Base-by-base conservation (phyloP, 2,797 vertebrate species). In the Silurus aristotelis region DNA sequence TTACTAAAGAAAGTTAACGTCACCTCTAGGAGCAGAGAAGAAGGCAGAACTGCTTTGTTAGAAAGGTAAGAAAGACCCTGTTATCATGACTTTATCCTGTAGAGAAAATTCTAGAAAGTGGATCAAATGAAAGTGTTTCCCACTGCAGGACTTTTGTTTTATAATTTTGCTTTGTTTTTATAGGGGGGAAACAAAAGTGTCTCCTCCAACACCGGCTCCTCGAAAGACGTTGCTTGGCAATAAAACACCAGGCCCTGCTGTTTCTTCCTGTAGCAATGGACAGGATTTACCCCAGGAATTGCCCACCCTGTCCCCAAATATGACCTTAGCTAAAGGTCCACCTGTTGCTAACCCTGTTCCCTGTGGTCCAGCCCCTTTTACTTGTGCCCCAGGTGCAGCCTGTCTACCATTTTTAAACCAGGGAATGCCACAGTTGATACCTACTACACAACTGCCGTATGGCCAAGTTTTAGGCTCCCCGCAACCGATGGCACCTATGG, bases 101-200 rank as follows among this genome's bases (percentile, higher is more conserved):
- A 14, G 43, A 72, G 71, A 56, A 75, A 43, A 55, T 55, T 9
- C 13, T 7, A 2, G n/a, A 38, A 38, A 38, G 2, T 27, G 12
- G 27, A n/a, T 78, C 22, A 77, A 38, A 38, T 31, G 19, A 13
- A 60, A 55, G 6, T 15, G 19, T 22, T 70, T 70, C 67, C 64
- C 31, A 70, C 17, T n/a, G 46, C 12, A 48, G 38, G 38, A 43
- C 8, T 46, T 19, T 68, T 19, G 31, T 13, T 77, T 80, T 79
- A 9, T 73, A 72, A 80, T 55, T 67, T 20, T 78, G 14, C 8
- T 46, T 56, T 80, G 20, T 86, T 84, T 67, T 10, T 48, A 1
- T 88, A 97, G 96, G 89, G 95, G 95, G 86, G 67, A 95, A 87
- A 95, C 94, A 90, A 95, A 95, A 92, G 93, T 92, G 68, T 91